Evolutionary conservation across 30 jellyfish, hydroid and myxozoan species (phyloP).

Genomic region (Aurelia sp.): DNA sequence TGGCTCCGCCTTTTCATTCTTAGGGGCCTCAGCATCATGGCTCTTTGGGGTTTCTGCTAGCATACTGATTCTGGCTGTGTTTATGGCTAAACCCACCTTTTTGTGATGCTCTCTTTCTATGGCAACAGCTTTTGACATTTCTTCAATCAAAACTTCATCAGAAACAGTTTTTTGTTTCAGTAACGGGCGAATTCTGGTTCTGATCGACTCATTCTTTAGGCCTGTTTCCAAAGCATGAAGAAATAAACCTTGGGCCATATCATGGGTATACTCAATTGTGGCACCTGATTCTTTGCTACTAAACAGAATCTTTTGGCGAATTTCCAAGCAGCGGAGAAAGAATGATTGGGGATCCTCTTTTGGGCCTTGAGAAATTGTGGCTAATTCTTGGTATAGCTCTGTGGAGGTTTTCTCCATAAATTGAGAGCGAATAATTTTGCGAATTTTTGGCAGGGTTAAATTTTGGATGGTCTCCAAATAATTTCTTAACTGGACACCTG

Average conservation of each 20-base stretch:
- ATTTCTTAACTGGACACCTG: conserved; percentile 28
- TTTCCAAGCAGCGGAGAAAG: conserved; percentile 29
- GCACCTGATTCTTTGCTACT: conserved; percentile 39
- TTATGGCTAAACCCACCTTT: conserved; percentile 35
- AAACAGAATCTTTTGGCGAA: background rate
- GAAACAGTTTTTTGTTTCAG: conserved; percentile 20
- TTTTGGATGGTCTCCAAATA: conserved; percentile 26
- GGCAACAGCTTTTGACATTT: conserved; percentile 40
- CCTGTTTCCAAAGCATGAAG: conserved; percentile 55
- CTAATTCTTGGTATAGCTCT: conserved; percentile 37
- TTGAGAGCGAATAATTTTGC: conserved; percentile 7
- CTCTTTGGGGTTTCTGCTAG: conserved; percentile 6
- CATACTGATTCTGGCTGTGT: conserved; percentile 34
- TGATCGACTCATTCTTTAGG: conserved; percentile 13
- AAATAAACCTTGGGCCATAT: conserved; percentile 43
- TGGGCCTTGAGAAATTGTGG: conserved; percentile 32
- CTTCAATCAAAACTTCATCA: conserved; percentile 30
- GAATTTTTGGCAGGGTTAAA: conserved; percentile 8
- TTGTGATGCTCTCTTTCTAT: conserved; percentile 35
- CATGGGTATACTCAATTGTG: conserved; percentile 41
- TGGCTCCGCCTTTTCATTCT: conserved; percentile 7
- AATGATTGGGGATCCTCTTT: background rate
- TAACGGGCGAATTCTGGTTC: conserved; percentile 16
- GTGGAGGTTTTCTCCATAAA: conserved; percentile 38
- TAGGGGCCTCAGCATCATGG: conserved; percentile 10